Evolutionary conservation across 2,888 invertebrate species (phyloP).

Genomic region (Sicus ferrugineus): DNA sequence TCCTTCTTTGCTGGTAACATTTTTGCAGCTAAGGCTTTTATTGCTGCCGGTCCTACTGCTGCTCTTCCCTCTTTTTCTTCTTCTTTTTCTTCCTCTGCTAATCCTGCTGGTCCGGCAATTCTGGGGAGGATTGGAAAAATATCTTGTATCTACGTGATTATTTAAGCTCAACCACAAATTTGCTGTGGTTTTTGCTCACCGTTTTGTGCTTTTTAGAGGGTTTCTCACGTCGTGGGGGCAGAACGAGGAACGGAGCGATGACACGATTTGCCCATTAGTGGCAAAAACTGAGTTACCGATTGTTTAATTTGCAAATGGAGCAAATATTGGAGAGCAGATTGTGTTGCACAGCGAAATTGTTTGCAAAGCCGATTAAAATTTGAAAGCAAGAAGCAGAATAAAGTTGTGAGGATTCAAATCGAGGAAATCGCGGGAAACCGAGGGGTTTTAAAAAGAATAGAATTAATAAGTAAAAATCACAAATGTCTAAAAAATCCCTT

Average conservation of each 20-base stretch:
- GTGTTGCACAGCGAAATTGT: background rate
- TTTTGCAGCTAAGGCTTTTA: background rate
- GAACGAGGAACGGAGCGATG: background rate
- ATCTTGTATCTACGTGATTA: background rate
- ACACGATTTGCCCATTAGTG: constrained; percentile 23
- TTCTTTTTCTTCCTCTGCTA: too few relatives aligned
- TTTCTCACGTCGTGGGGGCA: background rate
- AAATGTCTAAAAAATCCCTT: too few relatives aligned
- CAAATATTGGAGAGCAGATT: constrained; percentile 11
- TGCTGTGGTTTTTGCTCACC: background rate
- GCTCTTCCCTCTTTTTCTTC: too few relatives aligned
- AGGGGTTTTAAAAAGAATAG: too few relatives aligned
- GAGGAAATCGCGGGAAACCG: too few relatives aligned
- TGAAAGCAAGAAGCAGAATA: background rate
- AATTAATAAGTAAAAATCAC: too few relatives aligned
- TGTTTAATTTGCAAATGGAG: constrained; percentile 23
- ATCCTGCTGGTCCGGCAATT: too few relatives aligned
- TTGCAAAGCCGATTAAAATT: background rate
- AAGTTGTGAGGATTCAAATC: background rate
- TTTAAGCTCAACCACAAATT: background rate
- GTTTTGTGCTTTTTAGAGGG: background rate
- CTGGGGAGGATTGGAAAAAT: background rate
- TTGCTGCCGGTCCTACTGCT: background rate
- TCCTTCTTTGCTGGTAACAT: background rate
- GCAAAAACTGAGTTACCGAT: constrained; percentile 5